Evolutionary conservation across 2,113 vertebrate genomes (phyloP).

Genomic region (Megatriorchis doriae): DNA sequence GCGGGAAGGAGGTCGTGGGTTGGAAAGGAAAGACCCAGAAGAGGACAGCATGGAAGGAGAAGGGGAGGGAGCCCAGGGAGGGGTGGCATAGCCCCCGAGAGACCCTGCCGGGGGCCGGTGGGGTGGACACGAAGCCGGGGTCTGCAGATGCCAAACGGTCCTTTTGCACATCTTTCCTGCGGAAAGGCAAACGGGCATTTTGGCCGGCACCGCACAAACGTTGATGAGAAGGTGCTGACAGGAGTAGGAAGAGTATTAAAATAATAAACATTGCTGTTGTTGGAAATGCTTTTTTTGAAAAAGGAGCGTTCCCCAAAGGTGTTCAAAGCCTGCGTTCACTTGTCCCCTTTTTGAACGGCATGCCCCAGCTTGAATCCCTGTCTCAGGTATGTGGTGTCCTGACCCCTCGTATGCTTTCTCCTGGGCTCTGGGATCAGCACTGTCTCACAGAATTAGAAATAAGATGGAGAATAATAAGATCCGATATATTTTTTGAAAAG

Average conservation of each 20-base stretch:
- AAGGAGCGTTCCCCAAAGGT: neutral
- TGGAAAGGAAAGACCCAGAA: neutral
- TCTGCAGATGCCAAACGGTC: fast-evolving
- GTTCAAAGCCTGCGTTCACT: neutral
- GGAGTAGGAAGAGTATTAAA: neutral
- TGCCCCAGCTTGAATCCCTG: neutral
- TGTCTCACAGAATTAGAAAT: neutral
- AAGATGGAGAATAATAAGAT: neutral
- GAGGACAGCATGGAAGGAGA: too few species aligned
- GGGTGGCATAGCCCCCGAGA: neutral
- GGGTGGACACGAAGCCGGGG: fast-evolving
- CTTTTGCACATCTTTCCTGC: neutral
- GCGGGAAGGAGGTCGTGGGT: neutral
- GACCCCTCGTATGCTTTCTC: neutral
- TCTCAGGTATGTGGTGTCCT: neutral
- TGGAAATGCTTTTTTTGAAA: neutral
- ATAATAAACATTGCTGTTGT: neutral
- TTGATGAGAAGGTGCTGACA: neutral
- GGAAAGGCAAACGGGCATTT: neutral
- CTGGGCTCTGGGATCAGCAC: neutral
- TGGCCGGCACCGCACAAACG: fast-evolving
- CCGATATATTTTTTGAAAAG: neutral
- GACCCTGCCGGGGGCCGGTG: fast-evolving
- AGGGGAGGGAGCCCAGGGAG: neutral
- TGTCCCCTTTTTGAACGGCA: neutral